Conservation (phyloP, 2,888 invertebrate genomes). For the Orthosia incerta region DNA sequence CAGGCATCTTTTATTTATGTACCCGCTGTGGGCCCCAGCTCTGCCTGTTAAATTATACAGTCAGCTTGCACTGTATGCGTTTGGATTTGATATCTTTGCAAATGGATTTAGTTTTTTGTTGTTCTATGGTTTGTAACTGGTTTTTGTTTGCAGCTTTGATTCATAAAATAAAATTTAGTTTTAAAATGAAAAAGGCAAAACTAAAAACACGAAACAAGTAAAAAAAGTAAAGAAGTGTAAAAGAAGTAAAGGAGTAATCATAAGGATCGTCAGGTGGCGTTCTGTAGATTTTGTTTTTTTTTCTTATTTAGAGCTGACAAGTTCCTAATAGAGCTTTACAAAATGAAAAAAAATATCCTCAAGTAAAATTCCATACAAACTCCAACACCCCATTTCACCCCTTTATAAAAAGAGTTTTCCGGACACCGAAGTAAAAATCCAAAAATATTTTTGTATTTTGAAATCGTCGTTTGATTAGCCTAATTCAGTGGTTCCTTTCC, state of each 20-base stretch:
- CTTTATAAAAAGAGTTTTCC: conserved; percentile 1
- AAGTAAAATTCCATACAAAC: neutral
- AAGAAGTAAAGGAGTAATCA: no score
- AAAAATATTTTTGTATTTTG: neutral
- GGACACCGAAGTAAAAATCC: neutral
- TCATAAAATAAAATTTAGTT: neutral
- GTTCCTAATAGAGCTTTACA: neutral
- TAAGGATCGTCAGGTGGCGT: no score
- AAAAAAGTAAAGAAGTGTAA: no score
- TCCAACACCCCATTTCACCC: conserved; percentile 2
- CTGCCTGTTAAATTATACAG: conserved; percentile 64
- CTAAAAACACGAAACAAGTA: no score
- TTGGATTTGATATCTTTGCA: conserved; percentile 55
- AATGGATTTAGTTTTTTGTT: conserved; percentile 44
- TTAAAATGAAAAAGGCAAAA: no score
- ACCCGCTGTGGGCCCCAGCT: conserved; percentile 60
- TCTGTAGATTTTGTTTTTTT: no score
- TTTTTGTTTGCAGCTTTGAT: neutral
- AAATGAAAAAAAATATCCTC: neutral
- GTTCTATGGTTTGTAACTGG: conserved; percentile 1
- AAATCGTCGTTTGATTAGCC: conserved; percentile 28
- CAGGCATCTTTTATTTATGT: conserved; percentile 76
- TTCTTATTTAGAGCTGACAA: neutral
- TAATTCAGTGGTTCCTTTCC: conserved; percentile 24
- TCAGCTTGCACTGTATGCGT: conserved; percentile 55